phyloP scores from a whole-genome alignment of 2,113 vertebrate genomes.

The Phoxinus phoxinus region DNA sequence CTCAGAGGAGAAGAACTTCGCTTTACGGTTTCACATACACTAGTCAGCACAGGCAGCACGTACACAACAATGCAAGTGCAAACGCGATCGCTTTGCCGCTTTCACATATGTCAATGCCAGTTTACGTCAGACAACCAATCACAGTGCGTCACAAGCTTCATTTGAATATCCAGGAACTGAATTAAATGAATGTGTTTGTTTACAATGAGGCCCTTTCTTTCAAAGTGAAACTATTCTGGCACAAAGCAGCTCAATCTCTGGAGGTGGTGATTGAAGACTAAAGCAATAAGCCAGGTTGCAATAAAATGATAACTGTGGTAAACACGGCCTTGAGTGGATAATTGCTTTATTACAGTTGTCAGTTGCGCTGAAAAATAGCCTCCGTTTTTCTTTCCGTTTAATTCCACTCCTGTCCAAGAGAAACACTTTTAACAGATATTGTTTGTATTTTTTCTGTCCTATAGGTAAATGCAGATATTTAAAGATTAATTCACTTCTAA shows the following conservation, averaged over 20 bases:
- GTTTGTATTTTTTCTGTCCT: too few species aligned
- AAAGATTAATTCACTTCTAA: too few species aligned
- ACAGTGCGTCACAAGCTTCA: neutral
- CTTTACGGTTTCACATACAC: constrained; percentile 37
- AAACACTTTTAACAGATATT: too few species aligned
- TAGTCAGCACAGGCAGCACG: constrained; percentile 46
- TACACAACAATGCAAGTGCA: constrained; percentile 43
- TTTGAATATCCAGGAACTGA: neutral
- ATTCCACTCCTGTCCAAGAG: too few species aligned
- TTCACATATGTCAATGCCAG: neutral
- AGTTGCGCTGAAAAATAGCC: too few species aligned
- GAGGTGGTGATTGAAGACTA: neutral
- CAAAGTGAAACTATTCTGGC: neutral
- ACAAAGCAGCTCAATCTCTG: neutral
- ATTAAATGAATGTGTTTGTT: neutral
- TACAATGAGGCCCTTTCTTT: neutral
- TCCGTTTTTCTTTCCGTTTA: too few species aligned
- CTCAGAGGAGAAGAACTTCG: constrained; percentile 40
- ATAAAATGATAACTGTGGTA: neutral
- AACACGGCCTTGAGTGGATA: neutral
- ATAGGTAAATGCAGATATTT: too few species aligned
- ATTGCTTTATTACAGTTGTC: neutral
- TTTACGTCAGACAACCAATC: neutral
- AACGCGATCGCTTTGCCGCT: neutral
- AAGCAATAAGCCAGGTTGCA: neutral